A percentile compares a stretch with the other conserved stretches of the same genome.
Evolutionary conservation across 1,140 invertebrate species (phyloP).

Genomic region (Asbolus verrucosus): DNA sequence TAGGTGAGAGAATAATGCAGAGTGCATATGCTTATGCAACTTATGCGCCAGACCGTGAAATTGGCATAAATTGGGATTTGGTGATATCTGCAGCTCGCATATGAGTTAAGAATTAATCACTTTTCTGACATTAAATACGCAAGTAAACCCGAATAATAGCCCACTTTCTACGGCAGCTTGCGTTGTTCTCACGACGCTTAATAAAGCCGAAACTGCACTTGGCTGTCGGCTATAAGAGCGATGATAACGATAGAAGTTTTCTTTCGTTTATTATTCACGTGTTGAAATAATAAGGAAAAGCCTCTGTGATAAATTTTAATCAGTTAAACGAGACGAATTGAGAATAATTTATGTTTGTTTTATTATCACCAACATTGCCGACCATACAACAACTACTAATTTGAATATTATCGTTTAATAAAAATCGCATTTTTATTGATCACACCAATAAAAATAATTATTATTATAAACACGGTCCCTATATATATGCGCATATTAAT

Average conservation of each 20-base stretch:
- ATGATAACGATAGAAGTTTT: neutral
- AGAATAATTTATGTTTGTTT: conserved; percentile 4
- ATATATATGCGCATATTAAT: neutral
- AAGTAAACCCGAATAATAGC: too few relatives aligned
- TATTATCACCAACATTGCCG: neutral
- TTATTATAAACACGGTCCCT: neutral
- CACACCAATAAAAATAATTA: neutral
- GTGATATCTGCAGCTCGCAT: neutral
- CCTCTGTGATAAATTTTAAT: conserved; percentile 4
- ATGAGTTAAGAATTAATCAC: neutral
- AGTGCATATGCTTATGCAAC: neutral
- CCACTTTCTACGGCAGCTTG: neutral
- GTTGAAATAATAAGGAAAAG: neutral
- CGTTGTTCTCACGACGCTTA: neutral
- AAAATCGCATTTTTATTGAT: neutral
- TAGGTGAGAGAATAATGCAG: conserved; percentile 8
- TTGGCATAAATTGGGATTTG: neutral
- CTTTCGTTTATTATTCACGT: neutral
- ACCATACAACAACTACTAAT: neutral
- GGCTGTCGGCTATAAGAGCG: neutral
- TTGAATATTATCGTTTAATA: neutral
- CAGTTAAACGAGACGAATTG: neutral
- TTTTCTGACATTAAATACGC: too few relatives aligned
- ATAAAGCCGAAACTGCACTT: neutral
- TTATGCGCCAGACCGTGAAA: neutral